Conservation (phyloP, 2,888 invertebrate genomes). For the Netelia virgata region DNA sequence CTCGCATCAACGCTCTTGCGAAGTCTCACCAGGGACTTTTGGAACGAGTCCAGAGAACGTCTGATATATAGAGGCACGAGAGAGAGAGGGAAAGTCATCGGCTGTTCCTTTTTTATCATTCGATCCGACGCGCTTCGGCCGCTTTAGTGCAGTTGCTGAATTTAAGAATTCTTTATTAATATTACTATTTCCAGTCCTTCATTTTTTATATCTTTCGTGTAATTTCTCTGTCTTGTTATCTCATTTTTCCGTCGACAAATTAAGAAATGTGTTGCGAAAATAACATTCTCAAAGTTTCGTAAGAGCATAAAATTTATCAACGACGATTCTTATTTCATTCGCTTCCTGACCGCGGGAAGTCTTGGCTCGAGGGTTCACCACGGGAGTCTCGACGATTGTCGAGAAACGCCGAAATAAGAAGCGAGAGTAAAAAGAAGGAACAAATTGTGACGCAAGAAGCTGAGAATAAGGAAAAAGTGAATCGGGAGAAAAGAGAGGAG, state of each 20-base stretch:
- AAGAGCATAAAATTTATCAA: neutral
- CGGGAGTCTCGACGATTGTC: constrained; percentile 14
- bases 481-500: constrained; percentile 15
- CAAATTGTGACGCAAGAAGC: constrained; percentile 3
- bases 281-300: no score
- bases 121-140: constrained; percentile 20
- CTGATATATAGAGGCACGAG: neutral
- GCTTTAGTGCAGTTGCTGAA: neutral
- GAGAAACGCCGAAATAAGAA: constrained; percentile 18
- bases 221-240: no score
- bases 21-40: constrained; percentile 51
- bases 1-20: constrained; percentile 46
- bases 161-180: neutral
- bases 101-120: constrained; percentile 33
- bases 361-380: neutral
- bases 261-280: no score
- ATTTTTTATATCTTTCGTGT: neutral
- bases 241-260: no score
- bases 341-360: neutral
- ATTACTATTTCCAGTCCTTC: neutral
- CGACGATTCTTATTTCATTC: neutral
- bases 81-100: constrained; percentile 39
- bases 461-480: neutral
- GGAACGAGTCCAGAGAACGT: constrained; percentile 62
- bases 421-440: neutral